Conservation (phyloP, 2,888 invertebrate species). For the Aphrophora alni region DNA sequence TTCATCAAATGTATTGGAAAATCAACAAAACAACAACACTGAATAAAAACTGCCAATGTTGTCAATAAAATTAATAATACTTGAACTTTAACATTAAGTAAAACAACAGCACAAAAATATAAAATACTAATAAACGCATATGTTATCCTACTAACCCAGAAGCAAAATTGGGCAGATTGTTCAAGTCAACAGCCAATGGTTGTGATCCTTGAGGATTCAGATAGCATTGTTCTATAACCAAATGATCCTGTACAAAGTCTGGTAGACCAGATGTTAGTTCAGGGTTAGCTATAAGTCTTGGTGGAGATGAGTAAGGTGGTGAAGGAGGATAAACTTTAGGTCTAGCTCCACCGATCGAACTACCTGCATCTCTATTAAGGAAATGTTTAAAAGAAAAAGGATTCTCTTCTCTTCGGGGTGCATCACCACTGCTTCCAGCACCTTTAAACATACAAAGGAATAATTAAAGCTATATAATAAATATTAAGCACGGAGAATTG, state of each 20-base stretch:
- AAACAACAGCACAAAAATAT: too few species aligned
- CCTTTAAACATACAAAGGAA: conserved; percentile 59
- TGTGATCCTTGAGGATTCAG: conserved; percentile 61
- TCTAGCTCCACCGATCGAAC: conserved; percentile 71
- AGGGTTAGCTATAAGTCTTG: conserved; percentile 45
- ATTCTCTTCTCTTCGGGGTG: conserved; percentile 70
- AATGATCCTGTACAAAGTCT: conserved; percentile 89
- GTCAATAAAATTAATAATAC: too few species aligned
- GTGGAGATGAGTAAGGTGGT: conserved; percentile 47
- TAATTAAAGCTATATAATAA: too few species aligned
- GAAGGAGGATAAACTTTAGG: conserved; percentile 69
- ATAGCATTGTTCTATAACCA: conserved; percentile 80
- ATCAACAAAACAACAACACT: too few species aligned
- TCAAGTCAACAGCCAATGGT: conserved; percentile 65
- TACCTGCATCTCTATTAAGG: conserved; percentile 68
- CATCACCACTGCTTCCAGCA: conserved; percentile 54
- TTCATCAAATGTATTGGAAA: too few species aligned
- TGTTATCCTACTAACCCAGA: conserved; percentile 37
- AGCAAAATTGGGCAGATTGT: conserved; percentile 66
- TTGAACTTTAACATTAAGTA: too few species aligned
- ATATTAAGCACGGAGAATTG: too few species aligned
- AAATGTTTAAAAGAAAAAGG: conserved; percentile 88
- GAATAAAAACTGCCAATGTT: too few species aligned
- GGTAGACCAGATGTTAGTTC: conserved; percentile 60
- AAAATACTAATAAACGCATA: too few species aligned